Percentiles rank a stretch among this genome's conserved stretches.
These are phyloP conservation scores for Thelaira solivaga DNA, from an alignment of 2,888 invertebrate species.

Conservation along the genomic window DNA sequence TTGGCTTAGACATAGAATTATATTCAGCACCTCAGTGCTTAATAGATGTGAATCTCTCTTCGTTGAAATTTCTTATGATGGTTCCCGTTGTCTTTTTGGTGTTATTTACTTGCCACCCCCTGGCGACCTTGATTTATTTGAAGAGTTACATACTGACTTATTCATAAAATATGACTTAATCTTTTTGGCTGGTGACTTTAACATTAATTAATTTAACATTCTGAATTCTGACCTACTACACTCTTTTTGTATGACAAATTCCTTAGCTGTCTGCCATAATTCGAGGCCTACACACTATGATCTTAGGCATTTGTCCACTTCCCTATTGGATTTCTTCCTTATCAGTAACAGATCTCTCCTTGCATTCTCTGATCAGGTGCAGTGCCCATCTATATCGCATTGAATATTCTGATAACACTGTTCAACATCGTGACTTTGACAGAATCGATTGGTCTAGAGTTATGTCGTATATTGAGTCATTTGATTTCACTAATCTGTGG, in stretches of 20 bases:
- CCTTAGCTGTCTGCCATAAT: background rate
- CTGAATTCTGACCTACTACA: background rate
- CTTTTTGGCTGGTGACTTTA: background rate
- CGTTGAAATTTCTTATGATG: background rate
- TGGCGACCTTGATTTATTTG: background rate
- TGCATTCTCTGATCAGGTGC: background rate
- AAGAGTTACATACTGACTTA: background rate
- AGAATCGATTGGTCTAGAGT: background rate
- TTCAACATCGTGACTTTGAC: background rate
- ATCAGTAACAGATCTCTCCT: background rate
- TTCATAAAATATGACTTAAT: background rate
- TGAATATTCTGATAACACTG: background rate
- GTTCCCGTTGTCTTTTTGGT: too few species aligned
- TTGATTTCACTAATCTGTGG: background rate
- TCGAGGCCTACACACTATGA: constrained; percentile 11
- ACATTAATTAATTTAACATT: background rate
- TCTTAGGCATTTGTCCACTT: background rate
- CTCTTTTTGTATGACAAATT: background rate
- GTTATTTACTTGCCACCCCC: background rate
- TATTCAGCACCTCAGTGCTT: background rate
- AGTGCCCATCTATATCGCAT: background rate
- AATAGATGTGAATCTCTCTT: constrained; percentile 16
- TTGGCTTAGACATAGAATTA: background rate
- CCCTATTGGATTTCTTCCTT: background rate
- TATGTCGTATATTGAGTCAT: background rate